Evolutionary conservation across 2,113 vertebrate species (phyloP), one percentile per base, ranked within the genome.

Genomic region (Calcarius ornatus): DNA sequence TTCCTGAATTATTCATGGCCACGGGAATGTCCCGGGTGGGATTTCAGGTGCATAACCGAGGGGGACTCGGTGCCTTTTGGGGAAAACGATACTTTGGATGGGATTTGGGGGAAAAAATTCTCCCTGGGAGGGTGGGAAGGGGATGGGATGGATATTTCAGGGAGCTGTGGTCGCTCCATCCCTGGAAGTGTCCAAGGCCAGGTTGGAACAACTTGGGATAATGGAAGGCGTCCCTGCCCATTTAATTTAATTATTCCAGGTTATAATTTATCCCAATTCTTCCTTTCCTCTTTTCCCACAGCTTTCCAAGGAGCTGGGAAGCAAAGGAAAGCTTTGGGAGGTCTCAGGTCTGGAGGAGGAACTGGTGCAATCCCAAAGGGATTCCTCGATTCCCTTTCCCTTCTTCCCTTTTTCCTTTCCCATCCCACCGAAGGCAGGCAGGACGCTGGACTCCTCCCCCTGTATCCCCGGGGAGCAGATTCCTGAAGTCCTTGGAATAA

Each of bases 1-100:
- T 21, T 70, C 77, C 38, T 92, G 92, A 86, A 86, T 94, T 81
- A 95, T 94, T 95, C 94, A 80, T 61, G 76, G 65, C 57, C 50
- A 0, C 15, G 9, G 23, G 16, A 40, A 14, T 3, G 48, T 22
- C 69, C n/a, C 4, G 1, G 57, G 1, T 15, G 73, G 54, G 50
- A 18, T 4, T 31, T 33, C 28, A 12, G 10, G 10, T 10, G 8
- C 18, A 9, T 3, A 51, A n/a, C 11, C 4, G 1, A 7, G 30
- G 4, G 8, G 68, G 33, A 18, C 6, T 6, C 5, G 3, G 11
- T 2, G 51, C 4, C 28, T 31, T 69, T 27, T 18, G 11, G 47
- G 38, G 2, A 7, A 27, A 19, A 33, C 5, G 24, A 9, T 8
- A 17, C 10, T 65, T 57, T 13, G 2, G 15, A 4, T 3, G 45